Base-by-base conservation (phyloP, 1,140 invertebrate species). In the Teleogryllus occipitalis region DNA sequence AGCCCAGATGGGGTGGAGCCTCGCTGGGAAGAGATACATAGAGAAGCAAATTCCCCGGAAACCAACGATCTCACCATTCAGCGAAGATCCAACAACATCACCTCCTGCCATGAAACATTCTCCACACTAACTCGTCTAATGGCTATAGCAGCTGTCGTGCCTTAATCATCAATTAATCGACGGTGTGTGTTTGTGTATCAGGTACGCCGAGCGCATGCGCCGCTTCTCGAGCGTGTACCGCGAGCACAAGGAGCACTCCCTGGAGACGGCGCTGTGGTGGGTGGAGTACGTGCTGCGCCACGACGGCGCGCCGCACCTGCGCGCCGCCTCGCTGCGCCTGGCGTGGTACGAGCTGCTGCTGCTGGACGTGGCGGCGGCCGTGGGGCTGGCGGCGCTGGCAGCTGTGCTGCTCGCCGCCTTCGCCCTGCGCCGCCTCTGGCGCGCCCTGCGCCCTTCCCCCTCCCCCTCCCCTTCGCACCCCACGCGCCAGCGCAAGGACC, bases 251-350 rank as follows among this genome's bases (percentile, higher is more conserved):
- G 21, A 8, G 79, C 79, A 10, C 27, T 85, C 89, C 0, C 82
- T 90, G 76, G 87, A 90, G 18, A 87, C 86, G 46, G 89, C 90
- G 8, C 82, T 91, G 73, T 91, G 87, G 82, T 92, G 83, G n/a
- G 82, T 81, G 7, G 83, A 83, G 77, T 82, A 83, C 72, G 83
- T 83, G 8, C 74, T 83, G n/a, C n/a, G 83, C 3, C 82, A 83
- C 77, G 80, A 80, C n/a, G n/a, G 83, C 22, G 80, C 82, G 7
- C 47, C 75, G 3, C 83, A 83, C 72, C 81, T 83, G 49, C 76
- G 77, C 27, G 78, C 82, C 6, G 81, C 80, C 18, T 77, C 77
- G 14, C 39, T 76, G 14, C n/a, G 81, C 12, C 75, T 83, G 27
- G 77, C 81, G 48, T 82, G 77, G 72, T 82, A 82, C 27, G 82